Percentiles rank a stretch among this genome's conserved stretches.
These are phyloP conservation scores for Pandemis heparana DNA, from an alignment of 2,888 invertebrate species.

Conservation along the genomic window DNA sequence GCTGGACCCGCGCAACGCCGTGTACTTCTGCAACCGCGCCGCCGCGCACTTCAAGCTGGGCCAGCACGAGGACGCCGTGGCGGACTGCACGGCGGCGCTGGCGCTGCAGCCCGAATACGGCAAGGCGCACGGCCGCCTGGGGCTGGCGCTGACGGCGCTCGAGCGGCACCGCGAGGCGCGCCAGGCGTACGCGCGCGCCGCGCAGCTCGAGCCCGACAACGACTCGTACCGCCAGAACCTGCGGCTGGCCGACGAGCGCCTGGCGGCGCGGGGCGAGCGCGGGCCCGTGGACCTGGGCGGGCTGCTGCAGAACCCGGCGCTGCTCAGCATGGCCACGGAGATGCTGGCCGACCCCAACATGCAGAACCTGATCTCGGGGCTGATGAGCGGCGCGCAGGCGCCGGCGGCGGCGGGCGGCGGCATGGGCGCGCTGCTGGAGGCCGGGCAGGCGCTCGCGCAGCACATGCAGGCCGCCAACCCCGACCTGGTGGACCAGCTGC, in stretches of 20 bases:
- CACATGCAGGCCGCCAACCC: constrained; percentile 94
- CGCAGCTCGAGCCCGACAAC: constrained; percentile 96
- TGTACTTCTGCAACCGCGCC: constrained; percentile 98
- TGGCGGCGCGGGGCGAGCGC: constrained; percentile 88
- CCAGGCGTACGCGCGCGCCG: constrained; percentile 94
- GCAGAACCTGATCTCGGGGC: constrained; percentile 89
- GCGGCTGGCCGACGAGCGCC: constrained; percentile 91
- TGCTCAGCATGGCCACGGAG: constrained; percentile 94
- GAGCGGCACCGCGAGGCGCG: constrained; percentile 94
- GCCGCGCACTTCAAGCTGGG: constrained; percentile 97
- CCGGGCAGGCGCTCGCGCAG: constrained; percentile 92
- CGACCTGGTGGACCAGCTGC: constrained; percentile 91
- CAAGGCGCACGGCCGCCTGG: constrained; percentile 97
- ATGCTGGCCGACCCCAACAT: constrained; percentile 94
- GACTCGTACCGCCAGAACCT: constrained; percentile 95
- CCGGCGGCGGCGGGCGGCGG: constrained; percentile 52
- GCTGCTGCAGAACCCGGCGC: constrained; percentile 92
- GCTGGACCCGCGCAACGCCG: constrained; percentile 94
- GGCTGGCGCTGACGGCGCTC: constrained; percentile 94
- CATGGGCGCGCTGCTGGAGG: constrained; percentile 82
- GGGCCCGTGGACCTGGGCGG: constrained; percentile 85
- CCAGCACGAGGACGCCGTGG: constrained; percentile 93
- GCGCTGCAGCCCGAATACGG: constrained; percentile 96
- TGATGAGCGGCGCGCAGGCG: constrained; percentile 75
- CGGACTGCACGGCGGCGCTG: constrained; percentile 96